Percentiles rank a stretch among this genome's conserved stretches.
Conservation (phyloP, 2,113 vertebrate genomes). For the Catharus fuscescens region DNA sequence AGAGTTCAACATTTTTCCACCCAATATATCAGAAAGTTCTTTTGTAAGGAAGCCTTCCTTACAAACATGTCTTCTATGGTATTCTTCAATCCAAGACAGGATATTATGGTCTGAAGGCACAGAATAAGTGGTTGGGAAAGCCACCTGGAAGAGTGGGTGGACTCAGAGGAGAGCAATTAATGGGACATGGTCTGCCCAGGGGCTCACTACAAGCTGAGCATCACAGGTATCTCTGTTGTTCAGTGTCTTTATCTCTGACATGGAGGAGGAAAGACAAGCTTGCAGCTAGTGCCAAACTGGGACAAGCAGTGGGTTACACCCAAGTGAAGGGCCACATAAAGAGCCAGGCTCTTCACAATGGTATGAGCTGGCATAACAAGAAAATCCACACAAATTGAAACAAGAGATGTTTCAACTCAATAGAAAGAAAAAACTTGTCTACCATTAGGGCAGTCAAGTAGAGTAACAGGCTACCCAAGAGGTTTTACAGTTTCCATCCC, state of each 20-base stretch:
- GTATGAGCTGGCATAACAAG: background rate
- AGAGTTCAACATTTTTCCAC: background rate
- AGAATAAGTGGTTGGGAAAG: background rate
- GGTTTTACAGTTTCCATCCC: background rate
- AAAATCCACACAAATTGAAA: background rate
- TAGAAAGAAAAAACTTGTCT: background rate
- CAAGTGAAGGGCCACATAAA: background rate
- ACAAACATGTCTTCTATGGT: background rate
- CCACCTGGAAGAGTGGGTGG: background rate
- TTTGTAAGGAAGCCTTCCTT: background rate
- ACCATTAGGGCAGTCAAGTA: background rate
- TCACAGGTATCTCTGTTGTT: background rate
- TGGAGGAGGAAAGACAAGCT: background rate
- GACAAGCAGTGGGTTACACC: background rate
- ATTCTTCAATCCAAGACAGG: background rate
- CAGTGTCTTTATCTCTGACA: background rate
- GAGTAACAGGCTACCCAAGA: background rate
- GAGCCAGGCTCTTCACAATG: background rate
- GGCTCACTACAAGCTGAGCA: background rate
- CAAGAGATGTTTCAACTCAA: rapidly evolving
- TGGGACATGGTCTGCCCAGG: background rate
- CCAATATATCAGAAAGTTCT: background rate
- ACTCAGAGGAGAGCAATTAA: background rate
- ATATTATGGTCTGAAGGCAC: background rate
- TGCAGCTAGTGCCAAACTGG: background rate